Percentiles rank a stretch among this genome's conserved stretches.
Evolutionary conservation across 2,888 invertebrate species (phyloP).

Genomic region (Eucera pruinosa): DNA sequence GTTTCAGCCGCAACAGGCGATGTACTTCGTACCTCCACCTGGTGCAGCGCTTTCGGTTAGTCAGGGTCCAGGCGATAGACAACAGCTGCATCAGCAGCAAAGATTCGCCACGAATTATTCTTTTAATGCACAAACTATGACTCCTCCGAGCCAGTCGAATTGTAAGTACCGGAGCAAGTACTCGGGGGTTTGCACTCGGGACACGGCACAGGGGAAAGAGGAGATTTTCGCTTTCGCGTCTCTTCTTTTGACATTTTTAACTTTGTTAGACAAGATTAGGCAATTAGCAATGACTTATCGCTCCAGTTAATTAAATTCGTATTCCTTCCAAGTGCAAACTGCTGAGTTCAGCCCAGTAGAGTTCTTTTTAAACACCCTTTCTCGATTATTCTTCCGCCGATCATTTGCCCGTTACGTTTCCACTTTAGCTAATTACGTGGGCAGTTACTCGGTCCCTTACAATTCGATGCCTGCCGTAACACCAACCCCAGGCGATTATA

Average conservation of each 20-base stretch:
- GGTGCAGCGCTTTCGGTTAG: conserved; percentile 77
- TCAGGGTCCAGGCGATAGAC: conserved; percentile 77
- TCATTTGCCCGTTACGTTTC: conserved; percentile 2
- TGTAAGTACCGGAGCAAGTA: too few species aligned
- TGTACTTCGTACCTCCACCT: conserved; percentile 82
- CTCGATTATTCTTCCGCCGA: background rate
- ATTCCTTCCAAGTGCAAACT: too few species aligned
- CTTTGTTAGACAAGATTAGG: too few species aligned
- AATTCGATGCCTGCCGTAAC: conserved; percentile 79
- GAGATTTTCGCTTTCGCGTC: too few species aligned
- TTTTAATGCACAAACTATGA: conserved; percentile 80
- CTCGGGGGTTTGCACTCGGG: too few species aligned
- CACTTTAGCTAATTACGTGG: conserved; percentile 79
- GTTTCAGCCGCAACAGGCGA: conserved; percentile 79
- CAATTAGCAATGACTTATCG: too few species aligned
- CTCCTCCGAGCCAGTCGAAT: conserved; percentile 80
- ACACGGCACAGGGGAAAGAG: too few species aligned
- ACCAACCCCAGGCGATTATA: conserved; percentile 77
- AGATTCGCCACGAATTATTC: conserved; percentile 79
- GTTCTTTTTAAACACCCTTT: too few species aligned
- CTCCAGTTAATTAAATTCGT: too few species aligned
- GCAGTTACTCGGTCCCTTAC: conserved; percentile 80
- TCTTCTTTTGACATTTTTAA: too few species aligned
- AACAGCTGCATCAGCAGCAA: conserved; percentile 77
- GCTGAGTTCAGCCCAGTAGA: too few species aligned